These are phyloP conservation scores for Gymnogyps californianus DNA, from an alignment of 2,113 vertebrate species.

Conservation along the genomic window DNA sequence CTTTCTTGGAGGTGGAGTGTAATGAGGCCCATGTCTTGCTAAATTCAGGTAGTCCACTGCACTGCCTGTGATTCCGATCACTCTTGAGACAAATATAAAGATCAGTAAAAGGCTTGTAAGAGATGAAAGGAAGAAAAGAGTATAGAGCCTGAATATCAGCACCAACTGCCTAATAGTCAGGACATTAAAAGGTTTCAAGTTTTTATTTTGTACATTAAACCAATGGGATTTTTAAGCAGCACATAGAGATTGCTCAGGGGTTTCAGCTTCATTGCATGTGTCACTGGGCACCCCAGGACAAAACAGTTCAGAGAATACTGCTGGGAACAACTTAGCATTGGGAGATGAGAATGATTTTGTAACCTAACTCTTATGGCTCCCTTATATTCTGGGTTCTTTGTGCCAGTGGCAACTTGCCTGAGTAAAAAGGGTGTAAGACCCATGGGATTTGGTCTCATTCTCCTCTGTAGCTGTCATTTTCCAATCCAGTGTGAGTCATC, in stretches of 20 bases:
- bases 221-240: not conserved
- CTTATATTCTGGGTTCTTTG: not conserved
- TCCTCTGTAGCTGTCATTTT: not conserved
- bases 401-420: not conserved
- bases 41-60: not conserved
- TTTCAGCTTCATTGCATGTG: not conserved
- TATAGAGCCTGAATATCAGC: not conserved
- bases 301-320: not conserved
- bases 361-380: not conserved
- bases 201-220: constrained; percentile 4
- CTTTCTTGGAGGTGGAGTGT: not conserved
- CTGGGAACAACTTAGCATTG: not conserved
- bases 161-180: not conserved
- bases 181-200: not conserved
- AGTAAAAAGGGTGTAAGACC: not conserved
- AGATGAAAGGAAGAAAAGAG: not conserved
- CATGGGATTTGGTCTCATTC: not conserved
- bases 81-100: not conserved
- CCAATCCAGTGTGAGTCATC: not conserved
- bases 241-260: not conserved
- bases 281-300: not conserved
- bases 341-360: not conserved
- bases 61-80: not conserved
- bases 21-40: not conserved
- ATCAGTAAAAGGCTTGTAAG: not conserved